A percentile compares a stretch with the other conserved stretches of the same genome.
Evolutionary conservation across 2,797 vertebrate species (phyloP).

Genomic region (Takifugu rubripes): DNA sequence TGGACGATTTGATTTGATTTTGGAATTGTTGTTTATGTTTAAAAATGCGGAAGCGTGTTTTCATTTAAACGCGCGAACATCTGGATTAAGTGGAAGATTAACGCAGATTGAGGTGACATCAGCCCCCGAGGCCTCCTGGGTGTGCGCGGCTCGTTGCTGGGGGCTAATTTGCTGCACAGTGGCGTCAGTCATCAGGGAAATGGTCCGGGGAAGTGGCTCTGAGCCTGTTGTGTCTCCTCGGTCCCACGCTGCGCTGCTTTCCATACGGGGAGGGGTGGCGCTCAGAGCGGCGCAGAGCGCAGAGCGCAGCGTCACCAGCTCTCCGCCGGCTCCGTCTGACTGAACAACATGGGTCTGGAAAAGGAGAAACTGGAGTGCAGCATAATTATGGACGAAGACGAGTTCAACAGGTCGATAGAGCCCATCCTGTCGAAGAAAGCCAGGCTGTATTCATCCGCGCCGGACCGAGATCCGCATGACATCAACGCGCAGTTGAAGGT

Average conservation of each 20-base stretch:
- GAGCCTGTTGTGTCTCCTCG: constrained; percentile 41
- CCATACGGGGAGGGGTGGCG: constrained; percentile 60
- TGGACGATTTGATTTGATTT: no score
- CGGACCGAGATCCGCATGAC: constrained; percentile 78
- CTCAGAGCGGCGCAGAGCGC: constrained; percentile 38
- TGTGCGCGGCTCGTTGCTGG: background rate
- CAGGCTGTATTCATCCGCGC: constrained; percentile 48
- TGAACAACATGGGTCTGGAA: constrained; percentile 82
- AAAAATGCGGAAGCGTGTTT: no score
- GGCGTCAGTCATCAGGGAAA: constrained; percentile 28
- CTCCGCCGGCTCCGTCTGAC: constrained; percentile 17
- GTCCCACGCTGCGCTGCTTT: constrained; percentile 41
- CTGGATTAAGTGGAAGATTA: no score
- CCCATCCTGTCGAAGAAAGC: constrained; percentile 73
- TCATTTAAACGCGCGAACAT: no score
- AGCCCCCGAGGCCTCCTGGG: no score
- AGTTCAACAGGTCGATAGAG: constrained; percentile 73
- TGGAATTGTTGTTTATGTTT: no score
- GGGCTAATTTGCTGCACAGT: background rate
- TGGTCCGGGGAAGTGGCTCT: constrained; percentile 25
- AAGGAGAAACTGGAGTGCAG: constrained; percentile 83
- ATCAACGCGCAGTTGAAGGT: constrained; percentile 88
- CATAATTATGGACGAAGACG: constrained; percentile 81
- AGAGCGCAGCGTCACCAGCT: constrained; percentile 34
- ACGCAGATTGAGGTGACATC: no score